Base-by-base conservation (phyloP, 2,797 vertebrate genomes). In the Lepus townsendii region DNA sequence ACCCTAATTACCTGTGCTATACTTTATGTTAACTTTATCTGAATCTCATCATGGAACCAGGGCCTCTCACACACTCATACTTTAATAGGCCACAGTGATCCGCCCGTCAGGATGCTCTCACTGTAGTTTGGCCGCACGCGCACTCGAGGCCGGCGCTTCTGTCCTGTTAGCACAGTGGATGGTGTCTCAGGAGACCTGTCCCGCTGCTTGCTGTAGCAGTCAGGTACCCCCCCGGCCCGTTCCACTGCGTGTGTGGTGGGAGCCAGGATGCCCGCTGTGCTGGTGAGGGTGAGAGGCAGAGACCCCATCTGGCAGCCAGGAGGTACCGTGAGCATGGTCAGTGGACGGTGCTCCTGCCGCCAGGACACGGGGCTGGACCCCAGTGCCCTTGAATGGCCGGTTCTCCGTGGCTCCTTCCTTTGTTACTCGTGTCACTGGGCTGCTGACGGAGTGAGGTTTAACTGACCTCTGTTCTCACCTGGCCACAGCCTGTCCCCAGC, bases 1-100 rank as follows among this genome's bases (percentile, higher is more conserved):
- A 42, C 77, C 76, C 19, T 79, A 94, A 83, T 95, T 89, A 92
- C 52, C 16, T 76, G 57, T 38, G 16, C 78, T 47, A 27, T 60
- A 69, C 50, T 69, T 90, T 62, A 66, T 42, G 78, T 94, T 62
- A 77, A 88, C 20, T 83, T 83, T 95, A 52, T 80, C 71, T 95
- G 57, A 65, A n/a, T 73, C 26, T 94, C 63, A 83, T 88, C 83
- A 76, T 42, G 52, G 95, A 92, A 95, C 88, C 78, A 72, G 17
- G 32, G 26, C 62, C 57, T 92, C 91, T n/a, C 47, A 72, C 50
- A 95, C 88, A 95, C 66, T 93, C 71, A 19, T 68, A 60, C 94
- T 93, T 97, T 79, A 93, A 57, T 90, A 79, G 83, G 63, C 79
- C 62, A 52, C 47, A 80, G 88, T 93, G 68, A 95, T 83, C n/a